Evolutionary conservation across 2,113 vertebrate species (phyloP), one percentile per base, ranked within the genome.

Genomic region (Grantiella picta): DNA sequence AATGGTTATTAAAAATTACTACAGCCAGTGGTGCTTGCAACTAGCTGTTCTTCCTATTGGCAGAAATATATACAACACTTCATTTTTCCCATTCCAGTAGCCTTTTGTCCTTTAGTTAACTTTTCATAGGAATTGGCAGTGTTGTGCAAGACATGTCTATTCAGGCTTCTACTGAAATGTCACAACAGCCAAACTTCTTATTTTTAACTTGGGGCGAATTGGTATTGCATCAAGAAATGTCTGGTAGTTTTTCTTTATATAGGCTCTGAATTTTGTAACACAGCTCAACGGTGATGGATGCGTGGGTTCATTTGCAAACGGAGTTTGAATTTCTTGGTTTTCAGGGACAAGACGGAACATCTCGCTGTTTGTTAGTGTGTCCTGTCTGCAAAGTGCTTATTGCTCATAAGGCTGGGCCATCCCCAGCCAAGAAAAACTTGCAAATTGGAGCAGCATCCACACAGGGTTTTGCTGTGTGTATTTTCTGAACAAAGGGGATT

Each of bases 241-340:
- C 97, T 97, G 95, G 96, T 92, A 84, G 90, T 84, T 95, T 94
- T 96, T 94, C 97, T 97, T 97, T 97, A 97, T 97, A 97, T 97
- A 97, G 96, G 84, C 69, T 82, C 65, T 63, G 92, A 70, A 50
- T 95, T 92, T 87, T 95, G 71, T 88, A 93, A 95, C 60, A 65
- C 45, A 25, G 61, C 64, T 86, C 64, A 25, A 11, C 1, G 7
- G 65, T 12, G 69, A 25, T 60, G 79, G 38, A 75, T 81, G 53
- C 76, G 81, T 60, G 71, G 64, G 59, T 78, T 82, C 42, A 3
- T 70, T 52, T 63, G 38, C 57, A 82, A 84, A 12, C 9, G 0
- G 4, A 40, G 49, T 36, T 70, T 78, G 42, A 56, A 25, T 78
- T 81, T 56, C 53, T 42, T 56, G 49, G 42, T 35, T 76, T 31